Evolutionary conservation across 2,113 vertebrate genomes (phyloP).

Genomic region (Vimba vimba): DNA sequence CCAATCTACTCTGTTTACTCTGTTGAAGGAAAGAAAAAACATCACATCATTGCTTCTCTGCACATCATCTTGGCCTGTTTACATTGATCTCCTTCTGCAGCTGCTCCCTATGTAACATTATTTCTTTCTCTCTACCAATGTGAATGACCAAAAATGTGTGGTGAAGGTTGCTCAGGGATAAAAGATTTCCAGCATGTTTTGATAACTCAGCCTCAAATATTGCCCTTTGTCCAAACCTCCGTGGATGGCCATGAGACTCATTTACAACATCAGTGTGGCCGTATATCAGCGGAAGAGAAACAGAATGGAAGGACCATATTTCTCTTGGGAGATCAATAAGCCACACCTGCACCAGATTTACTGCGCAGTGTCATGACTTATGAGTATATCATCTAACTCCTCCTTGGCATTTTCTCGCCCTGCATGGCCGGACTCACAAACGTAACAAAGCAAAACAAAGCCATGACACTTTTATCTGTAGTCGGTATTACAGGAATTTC

Average conservation of each 20-base stretch:
- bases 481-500: not conserved
- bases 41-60: constrained; percentile 33
- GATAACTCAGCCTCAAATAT: not conserved
- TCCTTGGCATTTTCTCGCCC: constrained; percentile 39
- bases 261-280: constrained; percentile 51
- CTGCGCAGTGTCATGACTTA: constrained; percentile 60
- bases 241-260: constrained; percentile 46
- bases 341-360: constrained; percentile 65
- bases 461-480: not conserved
- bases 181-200: not conserved
- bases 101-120: constrained; percentile 1
- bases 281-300: constrained; percentile 63
- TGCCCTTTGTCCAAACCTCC: not conserved
- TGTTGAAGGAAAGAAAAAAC: not conserved
- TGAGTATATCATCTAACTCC: constrained; percentile 50
- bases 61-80: constrained; percentile 37
- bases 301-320: constrained; percentile 61
- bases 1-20: constrained; percentile 44
- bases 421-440: not conserved
- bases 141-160: not conserved
- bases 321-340: constrained; percentile 70
- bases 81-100: not conserved
- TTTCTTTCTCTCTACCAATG: not conserved
- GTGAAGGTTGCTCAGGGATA: not conserved
- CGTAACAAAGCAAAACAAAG: not conserved